Evolutionary conservation across 2,888 invertebrate species (phyloP), one percentile per base, ranked within the genome.

Genomic region (Ennomos quercinarius): DNA sequence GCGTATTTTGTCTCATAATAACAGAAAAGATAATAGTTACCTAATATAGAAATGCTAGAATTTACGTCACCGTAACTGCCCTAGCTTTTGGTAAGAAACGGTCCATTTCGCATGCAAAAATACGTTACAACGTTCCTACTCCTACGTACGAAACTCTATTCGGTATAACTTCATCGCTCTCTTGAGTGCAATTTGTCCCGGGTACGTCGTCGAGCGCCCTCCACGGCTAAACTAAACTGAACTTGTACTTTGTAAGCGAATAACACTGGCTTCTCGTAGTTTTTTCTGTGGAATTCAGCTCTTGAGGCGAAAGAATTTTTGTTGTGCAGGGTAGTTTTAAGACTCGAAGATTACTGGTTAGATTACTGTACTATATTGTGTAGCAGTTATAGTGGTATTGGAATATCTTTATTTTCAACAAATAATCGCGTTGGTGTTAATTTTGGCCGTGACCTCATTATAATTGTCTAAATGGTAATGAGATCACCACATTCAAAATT

Each of bases 151-250:
- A 51, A 53, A 55, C 35, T 53, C 40, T 10, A 13, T 11, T 17
- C 74, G 74, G 79, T 78, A 58, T 64, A 67, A 79, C 61, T 51
- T 50, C 51, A 45, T 59, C 68, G 68, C 57, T 72, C 84, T 78
- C 85, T 84, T 63, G 85, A 80, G 87, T 82, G 80, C 84, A 89
- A 87, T 89, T 87, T 84, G 86, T 86, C 85, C 83, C 70, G 78
- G 80, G 80, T 67, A 77, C 79, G 81, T 74, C 72, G 76, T 68
- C 69, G 70, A 87, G 86, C 71, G 73, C 80, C 70, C 87, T 85
- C 75, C 63, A 64, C 73, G 78, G 76, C 74, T 77, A 81, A 80
- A 83, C 83, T 83, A 83, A 84, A 83, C 85, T 83, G 73, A 83
- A 84, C 84, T 83, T 72, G 78, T 81, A 85, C 80, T 81, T 75